These are phyloP conservation scores for Heliornis fulica DNA, from an alignment of 2,113 vertebrate species.

Conservation along the genomic window DNA sequence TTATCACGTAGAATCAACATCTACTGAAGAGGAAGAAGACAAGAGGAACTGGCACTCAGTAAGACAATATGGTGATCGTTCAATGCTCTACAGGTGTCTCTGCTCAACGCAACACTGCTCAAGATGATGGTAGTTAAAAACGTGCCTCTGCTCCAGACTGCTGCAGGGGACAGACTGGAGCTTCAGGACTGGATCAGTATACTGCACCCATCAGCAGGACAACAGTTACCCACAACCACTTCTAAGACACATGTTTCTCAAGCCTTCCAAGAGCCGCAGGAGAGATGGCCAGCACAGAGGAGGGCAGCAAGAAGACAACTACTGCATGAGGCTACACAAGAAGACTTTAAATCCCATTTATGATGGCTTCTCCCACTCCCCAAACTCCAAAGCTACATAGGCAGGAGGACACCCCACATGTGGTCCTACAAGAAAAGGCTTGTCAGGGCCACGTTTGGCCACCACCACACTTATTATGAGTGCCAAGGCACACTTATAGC, in stretches of 20 bases:
- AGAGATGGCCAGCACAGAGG: not conserved
- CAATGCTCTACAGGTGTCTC: not conserved
- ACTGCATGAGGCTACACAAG: not conserved
- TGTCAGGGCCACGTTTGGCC: not conserved
- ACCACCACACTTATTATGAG: accelerated
- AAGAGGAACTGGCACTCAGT: not conserved
- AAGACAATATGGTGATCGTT: accelerated
- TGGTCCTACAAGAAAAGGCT: not conserved
- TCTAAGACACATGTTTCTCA: not conserved
- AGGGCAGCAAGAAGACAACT: not conserved
- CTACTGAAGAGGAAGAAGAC: not conserved
- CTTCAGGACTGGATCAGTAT: not conserved
- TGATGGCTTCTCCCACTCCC: not conserved
- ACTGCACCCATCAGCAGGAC: not conserved
- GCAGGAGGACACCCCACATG: not conserved
- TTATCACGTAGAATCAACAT: not conserved
- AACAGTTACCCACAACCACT: not conserved
- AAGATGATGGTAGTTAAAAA: not conserved
- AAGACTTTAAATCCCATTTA: not conserved
- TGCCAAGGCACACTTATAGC: not conserved
- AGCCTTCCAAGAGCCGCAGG: not conserved
- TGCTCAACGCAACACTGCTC: not conserved
- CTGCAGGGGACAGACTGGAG: not conserved
- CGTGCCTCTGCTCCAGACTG: not conserved
- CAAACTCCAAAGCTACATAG: not conserved